Conservation (phyloP, 2,888 invertebrate genomes). For the Sepiola atlantica region DNA sequence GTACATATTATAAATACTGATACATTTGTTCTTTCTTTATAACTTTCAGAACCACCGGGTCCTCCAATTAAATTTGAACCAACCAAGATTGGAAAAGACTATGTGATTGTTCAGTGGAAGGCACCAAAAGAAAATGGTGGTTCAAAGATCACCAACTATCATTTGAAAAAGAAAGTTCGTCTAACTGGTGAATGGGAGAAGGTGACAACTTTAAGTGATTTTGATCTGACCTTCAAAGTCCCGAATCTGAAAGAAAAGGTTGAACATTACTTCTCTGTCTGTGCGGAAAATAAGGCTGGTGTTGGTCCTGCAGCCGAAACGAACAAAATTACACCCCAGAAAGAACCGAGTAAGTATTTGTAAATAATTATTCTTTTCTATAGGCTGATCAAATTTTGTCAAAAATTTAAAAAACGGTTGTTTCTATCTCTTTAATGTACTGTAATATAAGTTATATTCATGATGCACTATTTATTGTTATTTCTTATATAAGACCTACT, state of each 20-base stretch:
- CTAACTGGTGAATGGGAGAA: slow-evolving; percentile 64
- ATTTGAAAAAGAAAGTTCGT: slow-evolving; percentile 59
- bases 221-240: slow-evolving; percentile 62
- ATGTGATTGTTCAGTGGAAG: slow-evolving; percentile 68
- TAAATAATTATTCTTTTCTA: neutral
- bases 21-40: too few species aligned
- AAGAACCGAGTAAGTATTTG: slow-evolving; percentile 42
- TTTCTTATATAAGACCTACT: neutral
- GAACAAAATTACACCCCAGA: slow-evolving; percentile 51
- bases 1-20: too few species aligned
- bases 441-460: neutral
- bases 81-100: slow-evolving; percentile 60
- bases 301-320: slow-evolving; percentile 63
- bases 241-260: slow-evolving; percentile 66
- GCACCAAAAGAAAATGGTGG: slow-evolving; percentile 69
- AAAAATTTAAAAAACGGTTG: neutral
- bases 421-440: neutral
- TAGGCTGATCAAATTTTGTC: neutral
- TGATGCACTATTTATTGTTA: neutral
- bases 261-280: slow-evolving; percentile 71
- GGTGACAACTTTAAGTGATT: slow-evolving; percentile 61
- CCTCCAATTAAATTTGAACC: slow-evolving; percentile 49
- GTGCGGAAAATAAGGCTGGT: slow-evolving; percentile 72
- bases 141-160: slow-evolving; percentile 67
- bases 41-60: slow-evolving; percentile 49